These are phyloP conservation scores for Panzeria rudis DNA, from an alignment of 2,888 invertebrate genomes.

Conservation along the genomic window DNA sequence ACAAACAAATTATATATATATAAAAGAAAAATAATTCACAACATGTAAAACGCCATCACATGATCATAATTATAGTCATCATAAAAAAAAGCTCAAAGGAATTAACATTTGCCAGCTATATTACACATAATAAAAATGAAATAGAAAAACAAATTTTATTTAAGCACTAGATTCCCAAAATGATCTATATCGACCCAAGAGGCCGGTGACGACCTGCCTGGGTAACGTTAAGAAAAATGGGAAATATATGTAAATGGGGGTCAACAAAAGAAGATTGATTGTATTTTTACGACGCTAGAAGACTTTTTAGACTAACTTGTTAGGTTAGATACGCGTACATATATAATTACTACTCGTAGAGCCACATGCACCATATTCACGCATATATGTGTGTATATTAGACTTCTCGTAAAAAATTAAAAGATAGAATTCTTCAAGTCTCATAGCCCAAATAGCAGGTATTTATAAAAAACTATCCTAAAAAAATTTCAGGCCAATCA, in stretches of 20 bases:
- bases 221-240: background rate
- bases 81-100: slow-evolving; percentile 59
- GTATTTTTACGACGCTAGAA: no score
- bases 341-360: no score
- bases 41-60: slow-evolving; percentile 40
- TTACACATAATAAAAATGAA: slow-evolving; percentile 24
- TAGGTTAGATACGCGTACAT: no score
- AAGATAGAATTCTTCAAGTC: no score
- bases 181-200: background rate
- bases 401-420: no score
- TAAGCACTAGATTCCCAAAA: background rate
- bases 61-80: slow-evolving; percentile 48
- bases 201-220: background rate
- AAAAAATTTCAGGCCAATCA: no score
- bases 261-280: no score
- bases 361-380: no score
- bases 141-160: background rate
- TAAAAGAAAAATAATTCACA: slow-evolving; percentile 45
- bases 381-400: no score
- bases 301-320: no score
- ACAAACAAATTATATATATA: slow-evolving; percentile 8
- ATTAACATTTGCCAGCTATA: slow-evolving; percentile 62
- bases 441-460: no score
- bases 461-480: no score
- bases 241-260: background rate